phyloP scores from a whole-genome alignment of 1,140 invertebrate genomes.

The Atta cephalotes region DNA sequence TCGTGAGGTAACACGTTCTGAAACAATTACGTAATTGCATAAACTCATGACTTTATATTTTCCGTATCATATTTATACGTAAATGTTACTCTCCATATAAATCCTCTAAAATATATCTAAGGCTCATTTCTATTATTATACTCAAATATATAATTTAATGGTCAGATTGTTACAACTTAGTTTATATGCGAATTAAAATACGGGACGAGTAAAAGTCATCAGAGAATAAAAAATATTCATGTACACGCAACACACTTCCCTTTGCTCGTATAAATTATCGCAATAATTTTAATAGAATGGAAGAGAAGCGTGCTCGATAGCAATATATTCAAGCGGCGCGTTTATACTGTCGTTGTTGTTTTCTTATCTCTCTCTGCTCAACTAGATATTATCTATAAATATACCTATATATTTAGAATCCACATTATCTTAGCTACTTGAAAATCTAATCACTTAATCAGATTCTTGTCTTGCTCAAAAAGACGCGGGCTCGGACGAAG shows the following conservation, averaged over 20 bases:
- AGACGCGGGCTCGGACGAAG: slow-evolving; percentile 34
- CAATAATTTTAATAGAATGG: slow-evolving; percentile 73
- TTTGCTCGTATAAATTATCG: slow-evolving; percentile 68
- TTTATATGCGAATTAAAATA: slow-evolving; percentile 22
- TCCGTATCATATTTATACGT: not conserved
- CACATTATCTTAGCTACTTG: slow-evolving; percentile 68
- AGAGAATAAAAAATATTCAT: slow-evolving; percentile 50
- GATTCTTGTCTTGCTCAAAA: slow-evolving; percentile 70
- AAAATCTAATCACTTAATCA: slow-evolving; percentile 71
- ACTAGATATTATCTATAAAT: slow-evolving; percentile 78
- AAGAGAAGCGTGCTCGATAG: slow-evolving; percentile 65
- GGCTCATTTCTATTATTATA: slow-evolving; percentile 31
- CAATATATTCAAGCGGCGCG: slow-evolving; percentile 67
- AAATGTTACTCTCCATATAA: not conserved
- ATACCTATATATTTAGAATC: slow-evolving; percentile 70
- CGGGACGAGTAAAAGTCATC: not conserved
- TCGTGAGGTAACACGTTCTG: slow-evolving; percentile 34
- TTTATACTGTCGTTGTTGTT: slow-evolving; percentile 74
- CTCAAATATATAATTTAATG: slow-evolving; percentile 40
- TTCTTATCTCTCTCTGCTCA: slow-evolving; percentile 80
- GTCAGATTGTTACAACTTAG: slow-evolving; percentile 25
- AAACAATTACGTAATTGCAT: slow-evolving; percentile 9
- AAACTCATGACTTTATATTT: slow-evolving; percentile 37
- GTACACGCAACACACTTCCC: slow-evolving; percentile 59
- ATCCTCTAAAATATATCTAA: slow-evolving; percentile 9